Percentiles rank a stretch among this genome's conserved stretches.
These are phyloP conservation scores for Musca vetustissima DNA, from an alignment of 1,140 invertebrate genomes.

Conservation along the genomic window DNA sequence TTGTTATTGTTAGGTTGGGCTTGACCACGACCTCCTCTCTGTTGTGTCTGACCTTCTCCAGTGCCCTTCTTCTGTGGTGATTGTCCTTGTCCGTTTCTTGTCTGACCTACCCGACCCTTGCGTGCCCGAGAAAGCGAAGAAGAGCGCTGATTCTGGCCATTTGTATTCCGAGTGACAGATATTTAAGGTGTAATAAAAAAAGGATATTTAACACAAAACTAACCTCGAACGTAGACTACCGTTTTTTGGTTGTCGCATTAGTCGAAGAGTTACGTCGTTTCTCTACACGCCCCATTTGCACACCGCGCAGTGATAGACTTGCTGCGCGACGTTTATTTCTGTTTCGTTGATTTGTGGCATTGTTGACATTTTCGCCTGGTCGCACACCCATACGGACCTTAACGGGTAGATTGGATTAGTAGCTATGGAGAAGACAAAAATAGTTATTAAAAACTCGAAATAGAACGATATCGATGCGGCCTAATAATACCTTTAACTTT, in stretches of 20 bases:
- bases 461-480: too few species aligned
- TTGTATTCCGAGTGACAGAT: constrained; percentile 37
- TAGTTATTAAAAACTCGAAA: too few species aligned
- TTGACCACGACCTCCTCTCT: constrained; percentile 23
- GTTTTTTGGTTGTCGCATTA: constrained; percentile 28
- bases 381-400: constrained; percentile 47
- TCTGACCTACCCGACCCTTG: constrained; percentile 30
- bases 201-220: constrained; percentile 16
- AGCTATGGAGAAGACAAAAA: too few species aligned
- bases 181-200: constrained; percentile 25
- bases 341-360: constrained; percentile 21
- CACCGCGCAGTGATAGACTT: constrained; percentile 41
- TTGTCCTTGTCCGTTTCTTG: constrained; percentile 30
- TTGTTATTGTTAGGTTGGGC: constrained; percentile 21
- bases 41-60: constrained; percentile 28
- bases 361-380: constrained; percentile 29
- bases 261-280: constrained; percentile 43
- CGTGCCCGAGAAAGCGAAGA: constrained; percentile 38
- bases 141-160: constrained; percentile 33
- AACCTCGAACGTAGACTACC: constrained; percentile 44
- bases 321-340: constrained; percentile 28
- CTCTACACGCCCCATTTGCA: constrained; percentile 42
- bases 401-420: constrained; percentile 40
- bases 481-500: too few species aligned
- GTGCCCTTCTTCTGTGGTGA: constrained; percentile 25